A percentile compares a stretch with the other conserved stretches of the same genome.
Conservation (phyloP, 2,888 invertebrate genomes). For the Spodoptera littoralis region DNA sequence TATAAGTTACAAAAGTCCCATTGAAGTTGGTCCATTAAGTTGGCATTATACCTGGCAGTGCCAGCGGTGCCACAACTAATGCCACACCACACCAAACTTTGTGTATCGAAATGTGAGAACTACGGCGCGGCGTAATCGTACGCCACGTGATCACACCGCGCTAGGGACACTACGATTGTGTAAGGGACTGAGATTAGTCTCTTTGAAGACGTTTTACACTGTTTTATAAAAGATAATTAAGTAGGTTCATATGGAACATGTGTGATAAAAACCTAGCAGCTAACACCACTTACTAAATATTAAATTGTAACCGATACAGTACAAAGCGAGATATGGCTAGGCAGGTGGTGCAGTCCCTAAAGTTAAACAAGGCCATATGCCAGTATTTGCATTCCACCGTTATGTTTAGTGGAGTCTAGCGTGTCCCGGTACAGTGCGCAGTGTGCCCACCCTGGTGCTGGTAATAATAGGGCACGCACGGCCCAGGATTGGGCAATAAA, state of each 20-base stretch:
- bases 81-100: conserved; percentile 49
- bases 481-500: conserved; percentile 69
- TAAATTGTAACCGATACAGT: no score
- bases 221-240: no score
- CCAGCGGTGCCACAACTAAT: conserved; percentile 34
- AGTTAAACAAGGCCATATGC: conserved; percentile 41
- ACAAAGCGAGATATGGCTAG: no score
- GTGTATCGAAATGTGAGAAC: conserved; percentile 51
- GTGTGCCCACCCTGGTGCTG: conserved; percentile 51
- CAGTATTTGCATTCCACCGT: conserved; percentile 46
- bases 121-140: conserved; percentile 30
- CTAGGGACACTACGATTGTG: conserved; percentile 8
- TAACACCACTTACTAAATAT: no score
- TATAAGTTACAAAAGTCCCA: neutral
- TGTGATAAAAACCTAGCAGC: no score
- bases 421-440: conserved; percentile 27
- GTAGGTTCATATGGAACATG: no score
- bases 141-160: conserved; percentile 37
- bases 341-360: conserved; percentile 16
- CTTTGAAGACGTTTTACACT: no score
- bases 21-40: conserved; percentile 39
- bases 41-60: conserved; percentile 47
- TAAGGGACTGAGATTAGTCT: conserved; percentile 1
- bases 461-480: conserved; percentile 68
- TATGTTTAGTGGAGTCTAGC: conserved; percentile 24